These are phyloP conservation scores for Pentalonia nigronervosa DNA, from an alignment of 1,140 invertebrate species.

Conservation along the genomic window DNA sequence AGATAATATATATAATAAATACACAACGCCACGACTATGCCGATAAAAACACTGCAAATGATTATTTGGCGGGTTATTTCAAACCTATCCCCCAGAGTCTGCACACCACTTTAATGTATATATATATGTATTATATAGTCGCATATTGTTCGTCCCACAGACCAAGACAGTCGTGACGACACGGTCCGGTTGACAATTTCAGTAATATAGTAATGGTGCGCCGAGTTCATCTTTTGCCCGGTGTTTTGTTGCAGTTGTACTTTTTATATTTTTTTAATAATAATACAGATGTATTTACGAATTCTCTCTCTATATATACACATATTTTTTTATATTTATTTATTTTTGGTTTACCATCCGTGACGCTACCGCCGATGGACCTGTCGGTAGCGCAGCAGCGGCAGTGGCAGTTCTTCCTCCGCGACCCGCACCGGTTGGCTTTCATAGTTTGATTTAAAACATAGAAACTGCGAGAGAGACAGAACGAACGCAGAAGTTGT, in stretches of 20 bases:
- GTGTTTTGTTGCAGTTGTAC: conserved; percentile 48
- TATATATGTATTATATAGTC: neutral
- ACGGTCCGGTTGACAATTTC: conserved; percentile 58
- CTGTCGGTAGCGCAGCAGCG: neutral
- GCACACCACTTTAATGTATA: neutral
- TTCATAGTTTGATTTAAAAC: neutral
- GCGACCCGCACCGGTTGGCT: neutral
- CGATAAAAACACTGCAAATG: neutral
- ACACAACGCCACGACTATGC: neutral
- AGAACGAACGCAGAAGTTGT: conserved; percentile 14
- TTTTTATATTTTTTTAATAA: conserved; percentile 44
- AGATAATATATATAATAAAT: neutral
- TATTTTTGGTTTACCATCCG: conserved; percentile 52
- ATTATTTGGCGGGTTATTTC: conserved; percentile 32
- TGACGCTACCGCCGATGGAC: conserved; percentile 52
- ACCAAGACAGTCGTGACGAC: conserved; percentile 30
- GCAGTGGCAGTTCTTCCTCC: neutral
- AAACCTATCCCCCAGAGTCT: conserved; percentile 2
- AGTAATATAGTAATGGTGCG: conserved; percentile 27
- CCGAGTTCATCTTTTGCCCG: conserved; percentile 44
- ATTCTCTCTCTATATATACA: neutral
- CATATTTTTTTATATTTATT: conserved; percentile 47
- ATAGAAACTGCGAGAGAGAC: neutral
- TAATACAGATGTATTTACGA: conserved; percentile 38
- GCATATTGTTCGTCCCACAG: conserved; percentile 40